Conservation (phyloP, 2,888 invertebrate genomes). For the Pachymerium ferrugineum region DNA sequence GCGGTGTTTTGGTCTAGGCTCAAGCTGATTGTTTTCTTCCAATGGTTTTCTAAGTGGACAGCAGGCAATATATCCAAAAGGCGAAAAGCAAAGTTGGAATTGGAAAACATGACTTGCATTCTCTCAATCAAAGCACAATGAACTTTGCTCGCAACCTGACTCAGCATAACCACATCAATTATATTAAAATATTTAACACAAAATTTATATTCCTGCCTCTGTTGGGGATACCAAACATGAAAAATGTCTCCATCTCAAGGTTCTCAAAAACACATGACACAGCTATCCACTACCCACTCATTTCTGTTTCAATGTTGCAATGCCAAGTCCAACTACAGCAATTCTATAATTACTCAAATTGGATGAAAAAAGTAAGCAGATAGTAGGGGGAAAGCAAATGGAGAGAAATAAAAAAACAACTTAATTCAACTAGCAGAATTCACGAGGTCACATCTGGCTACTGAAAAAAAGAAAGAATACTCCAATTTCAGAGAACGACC, state of each 20-base stretch:
- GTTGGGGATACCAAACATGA: too few species aligned
- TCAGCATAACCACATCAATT: slow-evolving; percentile 5
- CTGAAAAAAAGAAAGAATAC: neutral
- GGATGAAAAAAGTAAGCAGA: too few species aligned
- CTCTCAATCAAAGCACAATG: slow-evolving; percentile 18
- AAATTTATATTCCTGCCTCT: neutral
- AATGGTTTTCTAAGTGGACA: neutral
- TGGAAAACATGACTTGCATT: slow-evolving; percentile 25
- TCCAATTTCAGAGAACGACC: slow-evolving; percentile 20
- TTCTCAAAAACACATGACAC: too few species aligned
- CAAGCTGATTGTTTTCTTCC: neutral
- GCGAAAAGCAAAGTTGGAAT: neutral
- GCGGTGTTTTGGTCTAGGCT: neutral
- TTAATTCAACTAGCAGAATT: slow-evolving; percentile 10
- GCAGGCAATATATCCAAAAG: neutral
- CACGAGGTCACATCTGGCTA: slow-evolving; percentile 24
- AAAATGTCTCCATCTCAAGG: too few species aligned
- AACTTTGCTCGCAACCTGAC: slow-evolving; percentile 22
- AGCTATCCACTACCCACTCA: too few species aligned
- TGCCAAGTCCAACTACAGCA: too few species aligned
- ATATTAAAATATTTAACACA: neutral
- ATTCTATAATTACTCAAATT: too few species aligned
- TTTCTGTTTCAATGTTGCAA: too few species aligned
- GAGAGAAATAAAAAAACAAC: neutral
- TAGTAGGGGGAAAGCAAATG: neutral